A percentile compares a stretch with the other conserved stretches of the same genome.
Conservation (phyloP, 2,113 vertebrate species). For the Caloenas nicobarica region DNA sequence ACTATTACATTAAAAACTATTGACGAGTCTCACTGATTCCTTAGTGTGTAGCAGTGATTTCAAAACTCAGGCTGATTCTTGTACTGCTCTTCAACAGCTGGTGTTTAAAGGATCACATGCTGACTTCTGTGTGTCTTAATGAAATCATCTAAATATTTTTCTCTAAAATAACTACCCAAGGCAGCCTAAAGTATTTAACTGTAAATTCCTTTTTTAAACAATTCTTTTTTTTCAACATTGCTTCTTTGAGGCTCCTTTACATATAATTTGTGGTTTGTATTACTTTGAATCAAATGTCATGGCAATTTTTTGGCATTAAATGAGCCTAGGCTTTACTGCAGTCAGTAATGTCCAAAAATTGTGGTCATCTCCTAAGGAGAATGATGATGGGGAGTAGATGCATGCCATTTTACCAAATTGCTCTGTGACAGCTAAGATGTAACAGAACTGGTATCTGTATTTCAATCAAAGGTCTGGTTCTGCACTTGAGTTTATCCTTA, state of each 20-base stretch:
- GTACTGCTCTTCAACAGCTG: background rate
- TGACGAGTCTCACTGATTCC: background rate
- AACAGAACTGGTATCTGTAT: background rate
- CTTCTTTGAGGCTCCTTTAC: background rate
- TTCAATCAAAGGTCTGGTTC: background rate
- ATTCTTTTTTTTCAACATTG: background rate
- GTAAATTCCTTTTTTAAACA: background rate
- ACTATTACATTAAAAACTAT: background rate
- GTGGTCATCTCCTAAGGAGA: background rate
- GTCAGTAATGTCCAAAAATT: background rate
- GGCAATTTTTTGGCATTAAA: background rate
- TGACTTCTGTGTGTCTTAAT: background rate
- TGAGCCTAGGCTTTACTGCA: background rate
- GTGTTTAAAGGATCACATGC: background rate
- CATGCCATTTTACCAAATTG: background rate
- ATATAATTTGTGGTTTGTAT: background rate
- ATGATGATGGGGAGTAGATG: background rate
- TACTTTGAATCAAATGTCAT: background rate
- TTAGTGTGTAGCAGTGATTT: background rate
- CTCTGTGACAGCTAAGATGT: background rate
- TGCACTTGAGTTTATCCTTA: background rate
- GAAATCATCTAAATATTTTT: background rate
- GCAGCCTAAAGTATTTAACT: background rate
- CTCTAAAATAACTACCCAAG: background rate
- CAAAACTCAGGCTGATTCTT: background rate